Percentiles rank a stretch among this genome's conserved stretches.
phyloP scores from a whole-genome alignment of 2,113 vertebrate genomes.

The Myrmecobius fasciatus region DNA sequence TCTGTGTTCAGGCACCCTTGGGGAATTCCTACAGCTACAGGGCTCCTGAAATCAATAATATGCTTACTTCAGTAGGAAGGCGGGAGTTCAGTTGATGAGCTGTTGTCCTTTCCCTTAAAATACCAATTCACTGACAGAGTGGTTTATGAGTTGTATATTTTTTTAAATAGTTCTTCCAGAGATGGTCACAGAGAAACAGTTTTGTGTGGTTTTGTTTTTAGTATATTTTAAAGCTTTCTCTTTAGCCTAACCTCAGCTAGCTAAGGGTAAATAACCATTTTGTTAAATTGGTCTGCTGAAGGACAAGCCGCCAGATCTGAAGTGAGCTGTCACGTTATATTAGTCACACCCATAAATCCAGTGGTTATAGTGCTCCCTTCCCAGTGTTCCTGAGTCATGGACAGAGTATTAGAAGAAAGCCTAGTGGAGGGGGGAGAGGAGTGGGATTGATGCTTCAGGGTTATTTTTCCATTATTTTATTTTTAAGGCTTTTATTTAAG shows the following conservation, averaged over 20 bases:
- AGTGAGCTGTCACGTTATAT: slow-evolving; percentile 84
- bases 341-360: slow-evolving; percentile 83
- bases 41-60: slow-evolving; percentile 77
- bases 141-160: slow-evolving; percentile 68
- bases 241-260: slow-evolving; percentile 73
- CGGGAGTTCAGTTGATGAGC: slow-evolving; percentile 77
- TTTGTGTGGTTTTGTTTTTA: not conserved
- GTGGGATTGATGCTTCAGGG: slow-evolving; percentile 50
- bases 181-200: slow-evolving; percentile 73
- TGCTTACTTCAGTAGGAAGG: slow-evolving; percentile 68
- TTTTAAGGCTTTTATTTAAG: slow-evolving; percentile 47
- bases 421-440: not conserved
- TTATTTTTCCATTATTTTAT: slow-evolving; percentile 12
- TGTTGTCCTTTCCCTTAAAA: slow-evolving; percentile 69
- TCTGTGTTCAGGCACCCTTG: slow-evolving; percentile 50
- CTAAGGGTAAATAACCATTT: slow-evolving; percentile 83
- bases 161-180: slow-evolving; percentile 75
- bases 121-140: slow-evolving; percentile 67
- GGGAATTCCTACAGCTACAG: slow-evolving; percentile 77
- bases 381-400: slow-evolving; percentile 75
- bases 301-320: slow-evolving; percentile 80
- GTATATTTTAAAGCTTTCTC: slow-evolving; percentile 38
- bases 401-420: slow-evolving; percentile 31
- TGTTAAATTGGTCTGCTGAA: slow-evolving; percentile 81
- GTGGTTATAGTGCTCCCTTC: slow-evolving; percentile 72